A percentile compares a stretch with the other conserved stretches of the same genome.
Conservation (phyloP, 2,888 invertebrate genomes). For the Drosophila histrio region DNA sequence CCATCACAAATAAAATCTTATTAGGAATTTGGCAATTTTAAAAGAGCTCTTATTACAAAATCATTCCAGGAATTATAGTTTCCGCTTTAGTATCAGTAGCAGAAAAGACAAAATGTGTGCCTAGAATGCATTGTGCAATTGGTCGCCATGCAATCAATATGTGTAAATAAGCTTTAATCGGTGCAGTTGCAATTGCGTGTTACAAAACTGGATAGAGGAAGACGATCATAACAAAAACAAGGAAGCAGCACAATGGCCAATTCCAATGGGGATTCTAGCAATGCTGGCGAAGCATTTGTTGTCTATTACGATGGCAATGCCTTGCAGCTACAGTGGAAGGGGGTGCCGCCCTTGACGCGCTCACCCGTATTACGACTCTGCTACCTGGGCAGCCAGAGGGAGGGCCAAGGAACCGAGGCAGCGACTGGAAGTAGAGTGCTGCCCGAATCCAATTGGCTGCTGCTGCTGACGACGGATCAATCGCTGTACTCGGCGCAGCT, state of each 20-base stretch:
- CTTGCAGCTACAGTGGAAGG: constrained; percentile 67
- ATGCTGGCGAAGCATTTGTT: constrained; percentile 55
- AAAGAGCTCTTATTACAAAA: not conserved
- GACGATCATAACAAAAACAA: constrained; percentile 48
- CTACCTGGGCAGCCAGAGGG: constrained; percentile 11
- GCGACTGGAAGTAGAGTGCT: not conserved
- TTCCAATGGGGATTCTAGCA: not conserved
- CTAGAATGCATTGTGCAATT: constrained; percentile 13
- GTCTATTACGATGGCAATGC: constrained; percentile 58
- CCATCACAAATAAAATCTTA: constrained; percentile 67
- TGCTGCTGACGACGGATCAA: constrained; percentile 70
- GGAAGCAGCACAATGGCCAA: constrained; percentile 7
- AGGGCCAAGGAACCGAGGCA: not conserved
- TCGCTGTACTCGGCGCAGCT: constrained; percentile 55
- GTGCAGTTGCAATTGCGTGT: constrained; percentile 66
- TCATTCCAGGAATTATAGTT: not conserved
- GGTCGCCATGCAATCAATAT: constrained; percentile 33
- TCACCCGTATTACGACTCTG: constrained; percentile 70
- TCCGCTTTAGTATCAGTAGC: not conserved
- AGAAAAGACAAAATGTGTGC: constrained; percentile 25
- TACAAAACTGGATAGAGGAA: constrained; percentile 54
- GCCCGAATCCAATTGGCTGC: constrained; percentile 30
- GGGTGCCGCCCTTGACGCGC: constrained; percentile 62
- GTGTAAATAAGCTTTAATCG: constrained; percentile 40
- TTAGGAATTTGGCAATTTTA: constrained; percentile 36